A percentile compares a stretch with the other conserved stretches of the same genome.
These are phyloP conservation scores for Chaetodon trifascialis DNA, from an alignment of 2,113 vertebrate genomes.

Conservation along the genomic window DNA sequence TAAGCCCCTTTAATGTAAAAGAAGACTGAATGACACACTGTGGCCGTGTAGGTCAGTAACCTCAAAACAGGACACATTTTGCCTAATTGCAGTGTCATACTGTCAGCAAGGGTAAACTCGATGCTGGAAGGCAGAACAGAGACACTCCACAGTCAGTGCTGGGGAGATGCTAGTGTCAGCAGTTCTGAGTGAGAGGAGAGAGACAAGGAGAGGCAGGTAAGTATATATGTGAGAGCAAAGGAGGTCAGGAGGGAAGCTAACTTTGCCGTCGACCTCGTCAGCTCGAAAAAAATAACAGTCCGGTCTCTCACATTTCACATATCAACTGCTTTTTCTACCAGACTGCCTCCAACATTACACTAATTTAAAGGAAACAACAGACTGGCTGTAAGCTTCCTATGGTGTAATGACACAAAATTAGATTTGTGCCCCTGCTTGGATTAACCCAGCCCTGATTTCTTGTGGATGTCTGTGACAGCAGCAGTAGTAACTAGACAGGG, in stretches of 20 bases:
- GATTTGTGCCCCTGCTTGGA: neutral
- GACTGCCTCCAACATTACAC: neutral
- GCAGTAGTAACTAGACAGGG: constrained; percentile 21
- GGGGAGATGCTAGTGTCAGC: constrained; percentile 64
- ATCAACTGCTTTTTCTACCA: neutral
- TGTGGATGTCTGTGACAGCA: constrained; percentile 12
- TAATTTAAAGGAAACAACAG: neutral
- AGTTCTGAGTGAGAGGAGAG: constrained; percentile 4
- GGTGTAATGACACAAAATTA: neutral
- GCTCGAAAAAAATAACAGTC: constrained; percentile 42
- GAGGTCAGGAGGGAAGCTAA: constrained; percentile 47
- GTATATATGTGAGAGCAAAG: constrained; percentile 35
- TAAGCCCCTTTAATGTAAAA: constrained; percentile 14
- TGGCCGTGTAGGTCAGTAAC: constrained; percentile 34
- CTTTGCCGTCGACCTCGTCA: constrained; percentile 42
- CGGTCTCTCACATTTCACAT: constrained; percentile 31
- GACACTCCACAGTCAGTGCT: constrained; percentile 44
- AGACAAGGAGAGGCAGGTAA: constrained; percentile 23
- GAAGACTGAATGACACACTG: constrained; percentile 12
- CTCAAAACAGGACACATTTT: constrained; percentile 44
- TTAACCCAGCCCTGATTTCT: constrained; percentile 5
- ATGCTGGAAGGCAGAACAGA: constrained; percentile 30
- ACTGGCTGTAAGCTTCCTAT: neutral
- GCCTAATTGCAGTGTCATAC: constrained; percentile 49
- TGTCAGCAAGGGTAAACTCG: constrained; percentile 50